Base-by-base conservation (phyloP, 2,113 vertebrate genomes). In the Mirounga angustirostris region DNA sequence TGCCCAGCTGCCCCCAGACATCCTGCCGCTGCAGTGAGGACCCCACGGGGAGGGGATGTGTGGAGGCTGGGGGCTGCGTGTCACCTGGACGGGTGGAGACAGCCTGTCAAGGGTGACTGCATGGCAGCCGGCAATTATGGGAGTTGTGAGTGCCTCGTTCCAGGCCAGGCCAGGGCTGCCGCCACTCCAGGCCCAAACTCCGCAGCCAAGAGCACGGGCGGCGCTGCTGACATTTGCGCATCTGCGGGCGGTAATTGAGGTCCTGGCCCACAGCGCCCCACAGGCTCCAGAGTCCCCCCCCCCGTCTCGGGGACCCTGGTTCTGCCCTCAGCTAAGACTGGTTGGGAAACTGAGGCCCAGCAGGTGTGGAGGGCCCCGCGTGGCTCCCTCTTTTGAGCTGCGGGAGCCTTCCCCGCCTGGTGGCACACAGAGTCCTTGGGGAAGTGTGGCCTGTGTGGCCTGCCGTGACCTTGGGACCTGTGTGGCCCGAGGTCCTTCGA, bases 41-140 rank as follows among this genome's bases (percentile, higher is more conserved):
- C 26, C 36, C 43, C 5, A 0, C 0, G n/a, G n/a, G 28, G 7
- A 0, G 10, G 21, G 30, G 33, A n/a, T 18, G 7, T 4, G 52
- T 33, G 94, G 88, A 97, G 97, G 92, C 91, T 0, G 0, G 63
- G 95, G 94, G 95, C 98, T 16, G 7, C 1, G 0, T 24, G 46
- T 63, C 79, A 83, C 78, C 67, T 19, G 5, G 86, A 67, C 13
- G 21, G 43, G 43, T 54, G 93, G n/a, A 28, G 19, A 43, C 4
- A 1, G 98, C 98, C 98, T 96, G 97, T 98, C 98, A 98, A 97
- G 98, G 98, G 98, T 98, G 98, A 98, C 98, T 91, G 97, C 96
- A 91, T 97, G 98, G 98, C 98, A 98, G 98, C 94, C 89, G 56
- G 97, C 98, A 98, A 98, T 98, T 98, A 98, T 85, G 98, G 97